phyloP scores from a whole-genome alignment of 2,888 invertebrate species.

The Dynastes tityus region DNA sequence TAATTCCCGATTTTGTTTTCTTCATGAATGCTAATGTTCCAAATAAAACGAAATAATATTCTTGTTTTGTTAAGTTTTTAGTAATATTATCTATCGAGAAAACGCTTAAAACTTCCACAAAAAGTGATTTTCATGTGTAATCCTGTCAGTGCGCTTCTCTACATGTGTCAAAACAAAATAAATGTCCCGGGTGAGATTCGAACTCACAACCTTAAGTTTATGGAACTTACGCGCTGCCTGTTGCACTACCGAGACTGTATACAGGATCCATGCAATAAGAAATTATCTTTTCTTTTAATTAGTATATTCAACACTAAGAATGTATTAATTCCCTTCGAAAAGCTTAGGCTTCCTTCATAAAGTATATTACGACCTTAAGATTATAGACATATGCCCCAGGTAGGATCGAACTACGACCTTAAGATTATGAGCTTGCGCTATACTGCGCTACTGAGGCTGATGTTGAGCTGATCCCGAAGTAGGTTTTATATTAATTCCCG shows the following conservation, averaged over 20 bases:
- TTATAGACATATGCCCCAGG: slow-evolving; percentile 90
- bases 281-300: too few species aligned
- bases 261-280: neutral
- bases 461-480: neutral
- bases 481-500: neutral
- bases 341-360: too few species aligned
- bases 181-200: slow-evolving; percentile 93
- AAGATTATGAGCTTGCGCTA: slow-evolving; percentile 85
- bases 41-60: too few species aligned
- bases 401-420: slow-evolving; percentile 97
- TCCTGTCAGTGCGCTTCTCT: too few species aligned
- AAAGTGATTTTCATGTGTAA: neutral
- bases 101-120: too few species aligned
- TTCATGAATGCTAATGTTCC: too few species aligned
- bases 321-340: too few species aligned
- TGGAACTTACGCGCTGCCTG: slow-evolving; percentile 93
- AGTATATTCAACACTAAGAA: too few species aligned
- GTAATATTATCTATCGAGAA: too few species aligned
- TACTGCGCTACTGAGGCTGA: slow-evolving; percentile 79
- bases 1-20: too few species aligned
- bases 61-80: too few species aligned
- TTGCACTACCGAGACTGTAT: slow-evolving; percentile 84
- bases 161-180: slow-evolving; percentile 61
- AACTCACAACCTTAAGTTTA: slow-evolving; percentile 96
- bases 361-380: slow-evolving; percentile 79